phyloP scores from a whole-genome alignment of 2,888 invertebrate species.

The Calliphora vomitoria region DNA sequence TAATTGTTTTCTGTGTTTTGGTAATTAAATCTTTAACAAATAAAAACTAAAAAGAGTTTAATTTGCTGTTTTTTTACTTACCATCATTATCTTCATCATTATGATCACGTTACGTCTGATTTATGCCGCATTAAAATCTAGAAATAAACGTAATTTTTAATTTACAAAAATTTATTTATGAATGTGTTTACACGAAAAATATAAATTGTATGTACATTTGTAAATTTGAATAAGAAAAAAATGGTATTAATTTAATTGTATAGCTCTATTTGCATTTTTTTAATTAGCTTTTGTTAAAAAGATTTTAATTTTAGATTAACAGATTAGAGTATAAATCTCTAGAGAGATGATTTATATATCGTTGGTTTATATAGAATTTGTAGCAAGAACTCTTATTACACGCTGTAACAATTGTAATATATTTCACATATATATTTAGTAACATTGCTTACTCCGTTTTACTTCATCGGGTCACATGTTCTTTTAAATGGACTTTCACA shows the following conservation, averaged over 20 bases:
- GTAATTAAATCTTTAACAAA: constrained; percentile 35
- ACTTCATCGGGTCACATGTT: no score
- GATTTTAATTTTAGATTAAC: not conserved
- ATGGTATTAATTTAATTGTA: not conserved
- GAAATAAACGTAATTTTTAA: constrained; percentile 51
- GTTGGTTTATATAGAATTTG: no score
- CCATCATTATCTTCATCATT: constrained; percentile 22
- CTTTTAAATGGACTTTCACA: no score
- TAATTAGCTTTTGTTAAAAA: not conserved
- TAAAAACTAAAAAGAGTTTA: constrained; percentile 28
- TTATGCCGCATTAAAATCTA: constrained; percentile 31
- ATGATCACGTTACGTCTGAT: constrained; percentile 36
- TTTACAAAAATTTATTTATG: constrained; percentile 13
- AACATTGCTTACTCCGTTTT: no score
- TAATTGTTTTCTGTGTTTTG: constrained; percentile 53
- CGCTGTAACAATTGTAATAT: no score
- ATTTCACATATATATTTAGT: no score
- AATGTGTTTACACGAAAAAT: constrained; percentile 13
- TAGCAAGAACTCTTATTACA: no score
- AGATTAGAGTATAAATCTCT: no score
- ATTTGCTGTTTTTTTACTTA: constrained; percentile 34
- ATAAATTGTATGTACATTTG: not conserved
- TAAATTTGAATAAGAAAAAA: not conserved
- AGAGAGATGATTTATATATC: no score
- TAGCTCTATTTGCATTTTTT: not conserved